phyloP scores from a whole-genome alignment of 2,113 vertebrate genomes.

The Pseudolaguvia tuberculata region DNA sequence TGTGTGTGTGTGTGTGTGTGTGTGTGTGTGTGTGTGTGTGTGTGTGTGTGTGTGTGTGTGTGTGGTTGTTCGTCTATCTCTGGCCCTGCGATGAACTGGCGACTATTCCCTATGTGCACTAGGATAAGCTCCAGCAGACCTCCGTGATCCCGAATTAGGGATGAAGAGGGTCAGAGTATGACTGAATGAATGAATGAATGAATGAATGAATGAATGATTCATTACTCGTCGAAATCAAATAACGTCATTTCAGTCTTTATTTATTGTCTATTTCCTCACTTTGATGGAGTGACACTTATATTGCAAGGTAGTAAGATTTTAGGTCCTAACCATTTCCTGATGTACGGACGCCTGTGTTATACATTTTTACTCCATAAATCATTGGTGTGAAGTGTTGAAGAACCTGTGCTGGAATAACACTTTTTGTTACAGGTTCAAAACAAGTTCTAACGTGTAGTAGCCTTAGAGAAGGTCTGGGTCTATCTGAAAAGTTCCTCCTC shows the following conservation, averaged over 20 bases:
- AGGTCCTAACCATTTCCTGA: not conserved
- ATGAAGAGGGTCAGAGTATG: too few species aligned
- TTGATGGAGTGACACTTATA: not conserved
- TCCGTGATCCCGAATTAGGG: too few species aligned
- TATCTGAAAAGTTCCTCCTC: not conserved
- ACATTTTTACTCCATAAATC: constrained; percentile 2
- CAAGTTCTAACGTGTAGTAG: constrained; percentile 3
- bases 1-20: too few species aligned
- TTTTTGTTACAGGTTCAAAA: not conserved
- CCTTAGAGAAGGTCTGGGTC: too few species aligned
- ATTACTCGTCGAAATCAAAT: not conserved
- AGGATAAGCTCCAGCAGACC: too few species aligned
- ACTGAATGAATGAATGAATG: too few species aligned
- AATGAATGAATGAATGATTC: too few species aligned
- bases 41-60: too few species aligned
- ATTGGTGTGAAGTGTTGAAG: not conserved
- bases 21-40: too few species aligned
- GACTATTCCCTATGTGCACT: too few species aligned
- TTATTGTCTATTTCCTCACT: not conserved
- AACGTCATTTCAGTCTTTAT: not conserved
- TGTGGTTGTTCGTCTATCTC: too few species aligned
- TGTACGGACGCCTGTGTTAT: not conserved
- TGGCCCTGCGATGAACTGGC: too few species aligned
- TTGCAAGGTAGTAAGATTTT: not conserved
- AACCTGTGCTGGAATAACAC: not conserved